Evolutionary conservation across 2,113 vertebrate species (phyloP), one percentile per base, ranked within the genome.

Genomic region (Edolisoma coerulescens): DNA sequence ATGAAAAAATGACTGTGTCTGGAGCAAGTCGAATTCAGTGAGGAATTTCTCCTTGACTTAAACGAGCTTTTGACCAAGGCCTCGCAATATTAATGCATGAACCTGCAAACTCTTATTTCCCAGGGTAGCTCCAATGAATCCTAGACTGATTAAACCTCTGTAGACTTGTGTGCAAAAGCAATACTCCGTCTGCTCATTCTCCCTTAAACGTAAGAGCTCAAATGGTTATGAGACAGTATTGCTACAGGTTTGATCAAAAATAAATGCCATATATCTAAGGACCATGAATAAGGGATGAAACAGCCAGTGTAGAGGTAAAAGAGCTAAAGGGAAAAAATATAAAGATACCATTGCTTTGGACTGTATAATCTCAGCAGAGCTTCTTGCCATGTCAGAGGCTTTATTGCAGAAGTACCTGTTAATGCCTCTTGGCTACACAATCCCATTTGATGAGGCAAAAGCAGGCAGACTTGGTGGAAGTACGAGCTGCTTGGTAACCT

Each of bases 221-320:
- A 96, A 85, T 84, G 59, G 87, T 88, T 96, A 93, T 90, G 96
- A 96, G 92, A 77, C 30, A 42, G 68, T 64, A 92, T 70, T 84
- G 88, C 92, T 89, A 90, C 83, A 87, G 91, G 86, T 94, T 93
- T 96, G 94, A 96, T 97, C 95, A 97, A 96, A 97, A 97, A 95
- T 95, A 97, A 97, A 97, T 95, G 94, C 77, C 76, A 89, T 71
- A 44, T 95, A 97, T 90, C 95, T 71, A 65, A 90, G 57, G 93
- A 95, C 84, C 87, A 94, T 94, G 95, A 95, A 96, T 96, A 96
- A 96, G 65, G 84, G 78, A 96, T 95, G 94, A 92, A 97, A 96
- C 93, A 84, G 63, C 32, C 81, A 60, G 50, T 14, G 27, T 24
- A 69, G 64, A 93, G 52, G 90, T 83, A 84, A 71, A 71, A 79